Evolutionary conservation across 2,888 invertebrate species (phyloP), one percentile per base, ranked within the genome.

Genomic region (Hirtodrosophila histrioides): DNA sequence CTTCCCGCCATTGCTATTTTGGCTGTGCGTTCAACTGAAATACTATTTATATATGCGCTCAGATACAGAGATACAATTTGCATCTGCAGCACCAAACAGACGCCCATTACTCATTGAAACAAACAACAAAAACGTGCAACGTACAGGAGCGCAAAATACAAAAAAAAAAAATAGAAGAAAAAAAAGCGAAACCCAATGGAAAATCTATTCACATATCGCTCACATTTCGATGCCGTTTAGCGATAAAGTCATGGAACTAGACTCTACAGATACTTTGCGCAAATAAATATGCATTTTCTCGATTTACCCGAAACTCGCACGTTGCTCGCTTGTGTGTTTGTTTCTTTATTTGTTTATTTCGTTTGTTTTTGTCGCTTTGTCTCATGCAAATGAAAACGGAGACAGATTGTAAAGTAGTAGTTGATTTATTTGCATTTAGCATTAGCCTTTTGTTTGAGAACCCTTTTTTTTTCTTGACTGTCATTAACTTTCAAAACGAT

Each of bases 1-100:
- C 65, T 72, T 68, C 46, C 50, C 68, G 63, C 54, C 64, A 68
- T 78, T 75, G 88, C 87, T 82, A 85, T 87, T 83, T 87, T 76
- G 74, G 86, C 76, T 82, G 88, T 73, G 86, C 82, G 86, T 83
- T 83, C 86, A 76, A 87, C 83, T 87, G 88, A 87, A 87, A 85
- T 87, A 85, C 82, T 83, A 83, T 83, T 83, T 83, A 87, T 83
- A 87, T 67, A 82, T 87, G 86, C 85, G 82, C 72, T 61, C 64
- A 80, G 63, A 49, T 43, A 50, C 45, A 60, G 44, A 63, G 60
- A 66, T 83, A 79, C 77, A 79, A 31, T 76, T 73, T 79, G 78
- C 78, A 79, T 79, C 83, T 66, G 76, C 76, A 62, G 50, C 48
- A 40, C 41, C 61, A 73, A 62, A 68, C 55, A 73, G 56, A 56